A percentile compares a stretch with the other conserved stretches of the same genome.
Conservation (phyloP, 2,797 vertebrate species). For the Gobio occitaniae region DNA sequence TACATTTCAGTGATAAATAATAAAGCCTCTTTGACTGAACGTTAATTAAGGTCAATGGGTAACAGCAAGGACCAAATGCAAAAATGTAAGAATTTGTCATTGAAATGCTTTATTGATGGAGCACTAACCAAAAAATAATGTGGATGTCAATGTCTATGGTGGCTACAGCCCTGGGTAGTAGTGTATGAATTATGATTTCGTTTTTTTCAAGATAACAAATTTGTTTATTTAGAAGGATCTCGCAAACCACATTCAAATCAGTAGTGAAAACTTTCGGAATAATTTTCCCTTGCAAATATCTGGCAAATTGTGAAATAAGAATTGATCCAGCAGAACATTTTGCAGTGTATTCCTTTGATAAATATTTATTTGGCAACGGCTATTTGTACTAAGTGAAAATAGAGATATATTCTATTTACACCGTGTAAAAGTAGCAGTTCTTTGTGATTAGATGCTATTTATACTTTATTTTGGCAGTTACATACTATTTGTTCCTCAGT, state of each 20-base stretch:
- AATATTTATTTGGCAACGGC: neutral
- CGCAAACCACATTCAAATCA: neutral
- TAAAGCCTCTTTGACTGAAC: neutral
- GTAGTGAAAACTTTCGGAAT: neutral
- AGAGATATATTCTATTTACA: too few species aligned
- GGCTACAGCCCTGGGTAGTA: neutral
- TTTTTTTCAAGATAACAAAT: neutral
- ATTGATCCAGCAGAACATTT: neutral
- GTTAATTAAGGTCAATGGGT: neutral
- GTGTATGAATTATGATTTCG: neutral
- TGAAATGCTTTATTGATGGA: neutral
- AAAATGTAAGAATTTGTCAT: neutral
- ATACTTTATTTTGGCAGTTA: too few species aligned
- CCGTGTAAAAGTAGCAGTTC: too few species aligned
- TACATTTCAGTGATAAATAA: neutral
- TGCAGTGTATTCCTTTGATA: neutral
- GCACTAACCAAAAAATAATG: neutral
- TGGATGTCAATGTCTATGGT: too few species aligned
- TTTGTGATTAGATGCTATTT: too few species aligned
- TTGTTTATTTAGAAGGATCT: neutral
- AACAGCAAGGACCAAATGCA: neutral
- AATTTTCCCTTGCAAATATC: slow-evolving; percentile 1
- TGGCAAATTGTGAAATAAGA: neutral
- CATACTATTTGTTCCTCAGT: too few species aligned
- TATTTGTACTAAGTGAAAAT: too few species aligned